Base-by-base conservation (phyloP, 2,888 invertebrate genomes). In the Lapara coniferarum region DNA sequence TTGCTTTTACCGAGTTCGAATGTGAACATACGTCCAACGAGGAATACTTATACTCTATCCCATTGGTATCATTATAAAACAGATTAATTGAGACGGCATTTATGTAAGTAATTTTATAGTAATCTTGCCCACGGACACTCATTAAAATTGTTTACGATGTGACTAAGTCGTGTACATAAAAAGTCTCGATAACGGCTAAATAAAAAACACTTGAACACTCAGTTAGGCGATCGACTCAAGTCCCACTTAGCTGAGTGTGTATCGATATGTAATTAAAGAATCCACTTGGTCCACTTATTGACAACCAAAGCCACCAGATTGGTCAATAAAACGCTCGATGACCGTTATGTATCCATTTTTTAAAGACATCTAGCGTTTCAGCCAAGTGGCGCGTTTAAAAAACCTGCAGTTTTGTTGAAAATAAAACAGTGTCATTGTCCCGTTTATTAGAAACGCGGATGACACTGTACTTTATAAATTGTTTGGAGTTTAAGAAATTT, bases 211-310 rank as follows among this genome's bases (percentile, higher is more conserved):
- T 69, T 53, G 68, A 53, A 69, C 52, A 63, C 59, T 69, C 53
- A 69, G 68, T 53, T 53, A 63, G 59, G 59, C 63, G 59, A 69
- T 63, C 68, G 63, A 53, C 63, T 66, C 66, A 52, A 67, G 51
- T 69, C 66, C 57, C 69, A 66, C 69, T 66, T 69, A 67, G 55
- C 58, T 53, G 70, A 79, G 77, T 76, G 77, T 75, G 72, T 81
- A 81, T 82, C 80, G 78, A 83, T 80, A 80, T 80, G 77, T 84
- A 86, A 87, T 87, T 87, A 85, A 85, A 83, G 79, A 77, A 78
- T 79, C 82, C 78, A 82, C 84, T 82, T 75, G 75, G 74, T 74
- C 77, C 78, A 79, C 78, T 82, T 77, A 75, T 71, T 75, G 76
- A 73, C 77, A 78, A 84, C 82, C 81, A 81, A 79, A 80, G 75